Percentiles rank a stretch among this genome's conserved stretches.
phyloP scores from a whole-genome alignment of 2,113 vertebrate species.

The Rhagologus leucostigma region DNA sequence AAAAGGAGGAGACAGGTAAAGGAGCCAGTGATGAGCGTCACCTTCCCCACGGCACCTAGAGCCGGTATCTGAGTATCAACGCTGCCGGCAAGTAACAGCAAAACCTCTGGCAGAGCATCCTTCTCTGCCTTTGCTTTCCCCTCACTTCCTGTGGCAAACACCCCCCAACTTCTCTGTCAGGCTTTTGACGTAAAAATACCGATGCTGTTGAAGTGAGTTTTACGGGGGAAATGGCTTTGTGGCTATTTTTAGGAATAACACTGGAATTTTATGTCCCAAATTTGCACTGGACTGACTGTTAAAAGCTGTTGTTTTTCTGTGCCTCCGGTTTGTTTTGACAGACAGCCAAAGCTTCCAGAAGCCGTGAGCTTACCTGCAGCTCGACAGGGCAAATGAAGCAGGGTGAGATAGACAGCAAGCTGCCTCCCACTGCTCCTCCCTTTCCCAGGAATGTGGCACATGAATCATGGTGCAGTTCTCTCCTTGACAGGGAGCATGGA shows the following conservation, averaged over 20 bases:
- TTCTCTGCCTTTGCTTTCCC: not conserved
- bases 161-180: not conserved
- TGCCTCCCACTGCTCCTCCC: not conserved
- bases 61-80: not conserved
- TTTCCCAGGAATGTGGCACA: not conserved
- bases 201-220: not conserved
- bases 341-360: not conserved
- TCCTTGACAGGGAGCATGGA: not conserved
- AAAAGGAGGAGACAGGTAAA: not conserved
- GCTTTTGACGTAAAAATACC: not conserved
- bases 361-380: not conserved
- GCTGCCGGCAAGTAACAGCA: not conserved
- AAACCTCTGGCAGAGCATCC: not conserved
- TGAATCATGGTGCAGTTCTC: not conserved
- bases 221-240: not conserved
- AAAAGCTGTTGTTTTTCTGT: not conserved
- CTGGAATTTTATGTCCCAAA: not conserved
- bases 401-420: not conserved
- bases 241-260: not conserved
- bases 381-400: not conserved
- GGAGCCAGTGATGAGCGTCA: not conserved
- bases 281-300: not conserved
- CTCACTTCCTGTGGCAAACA: not conserved
- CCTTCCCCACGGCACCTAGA: not conserved
- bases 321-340: not conserved